A percentile compares a stretch with the other conserved stretches of the same genome.
These are phyloP conservation scores for Mimachlamys varia DNA, from an alignment of 2,888 invertebrate species.

Conservation along the genomic window DNA sequence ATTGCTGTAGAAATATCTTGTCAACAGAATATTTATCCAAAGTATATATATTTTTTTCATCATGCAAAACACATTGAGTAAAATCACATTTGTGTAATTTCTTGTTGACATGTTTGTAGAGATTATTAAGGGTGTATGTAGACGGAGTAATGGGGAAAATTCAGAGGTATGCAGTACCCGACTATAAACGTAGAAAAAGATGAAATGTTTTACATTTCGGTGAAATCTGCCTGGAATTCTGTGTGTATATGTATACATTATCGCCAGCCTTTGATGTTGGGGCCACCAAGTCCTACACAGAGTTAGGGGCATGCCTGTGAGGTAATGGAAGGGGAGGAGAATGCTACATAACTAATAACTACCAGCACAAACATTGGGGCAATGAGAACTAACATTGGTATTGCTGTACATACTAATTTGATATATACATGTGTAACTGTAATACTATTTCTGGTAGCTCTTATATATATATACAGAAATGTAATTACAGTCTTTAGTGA, in stretches of 20 bases:
- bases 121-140: background rate
- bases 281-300: too few relatives aligned
- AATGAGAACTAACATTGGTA: background rate
- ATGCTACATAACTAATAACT: background rate
- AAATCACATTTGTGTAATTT: conserved; percentile 31
- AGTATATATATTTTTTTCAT: conserved; percentile 23
- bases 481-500: background rate
- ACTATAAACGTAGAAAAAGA: conserved; percentile 11
- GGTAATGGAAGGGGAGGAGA: conserved; percentile 25
- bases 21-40: conserved; percentile 33
- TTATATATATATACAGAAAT: background rate
- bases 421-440: background rate
- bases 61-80: background rate
- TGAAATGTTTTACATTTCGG: conserved; percentile 7
- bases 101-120: conserved; percentile 3
- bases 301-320: background rate
- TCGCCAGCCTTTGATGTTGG: background rate
- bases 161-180: background rate
- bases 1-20: conserved; percentile 36
- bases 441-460: background rate
- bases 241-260: conserved; percentile 14
- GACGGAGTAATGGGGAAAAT: background rate
- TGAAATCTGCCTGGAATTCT: background rate
- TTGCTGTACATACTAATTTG: background rate
- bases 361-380: background rate